Conservation (phyloP, 2,797 vertebrate species). For the Takifugu rubripes region DNA sequence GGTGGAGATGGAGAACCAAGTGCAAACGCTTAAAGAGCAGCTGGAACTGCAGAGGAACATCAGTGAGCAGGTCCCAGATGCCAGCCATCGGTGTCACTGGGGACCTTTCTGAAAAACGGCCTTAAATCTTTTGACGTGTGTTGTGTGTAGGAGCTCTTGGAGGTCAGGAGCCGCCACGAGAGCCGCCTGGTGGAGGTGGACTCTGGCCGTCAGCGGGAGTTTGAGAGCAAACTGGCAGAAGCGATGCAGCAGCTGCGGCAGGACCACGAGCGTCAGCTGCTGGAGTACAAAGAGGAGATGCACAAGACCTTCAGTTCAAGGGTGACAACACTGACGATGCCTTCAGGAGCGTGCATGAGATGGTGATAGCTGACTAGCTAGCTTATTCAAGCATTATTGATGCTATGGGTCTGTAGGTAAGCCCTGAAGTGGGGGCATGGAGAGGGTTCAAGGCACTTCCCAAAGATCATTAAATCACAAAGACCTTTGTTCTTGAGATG, state of each 20-base stretch:
- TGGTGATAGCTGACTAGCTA: too few relatives aligned
- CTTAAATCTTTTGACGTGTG: too few relatives aligned
- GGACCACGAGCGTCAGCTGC: conserved; percentile 77
- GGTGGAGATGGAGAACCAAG: conserved; percentile 79
- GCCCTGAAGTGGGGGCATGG: too few relatives aligned
- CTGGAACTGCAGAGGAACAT: conserved; percentile 79
- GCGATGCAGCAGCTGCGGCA: conserved; percentile 76
- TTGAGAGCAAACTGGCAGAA: conserved; percentile 75
- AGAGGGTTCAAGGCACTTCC: too few relatives aligned
- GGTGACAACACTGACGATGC: conserved; percentile 47
- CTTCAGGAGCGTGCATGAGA: not conserved
- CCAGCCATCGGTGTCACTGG: not conserved
- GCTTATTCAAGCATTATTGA: too few relatives aligned
- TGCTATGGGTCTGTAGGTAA: too few relatives aligned
- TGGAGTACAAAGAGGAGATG: conserved; percentile 80
- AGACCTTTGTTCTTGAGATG: too few relatives aligned
- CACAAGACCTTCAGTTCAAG: conserved; percentile 74
- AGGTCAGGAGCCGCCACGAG: conserved; percentile 74
- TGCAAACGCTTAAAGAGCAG: conserved; percentile 80
- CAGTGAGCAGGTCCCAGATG: conserved; percentile 72
- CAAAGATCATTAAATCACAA: too few relatives aligned
- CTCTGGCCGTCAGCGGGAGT: conserved; percentile 67
- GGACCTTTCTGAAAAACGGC: too few relatives aligned
- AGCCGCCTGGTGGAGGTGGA: conserved; percentile 77
- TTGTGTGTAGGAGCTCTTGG: conserved; percentile 72